These are phyloP conservation scores for Cydia strobilella DNA, from an alignment of 1,140 invertebrate genomes.

Conservation along the genomic window DNA sequence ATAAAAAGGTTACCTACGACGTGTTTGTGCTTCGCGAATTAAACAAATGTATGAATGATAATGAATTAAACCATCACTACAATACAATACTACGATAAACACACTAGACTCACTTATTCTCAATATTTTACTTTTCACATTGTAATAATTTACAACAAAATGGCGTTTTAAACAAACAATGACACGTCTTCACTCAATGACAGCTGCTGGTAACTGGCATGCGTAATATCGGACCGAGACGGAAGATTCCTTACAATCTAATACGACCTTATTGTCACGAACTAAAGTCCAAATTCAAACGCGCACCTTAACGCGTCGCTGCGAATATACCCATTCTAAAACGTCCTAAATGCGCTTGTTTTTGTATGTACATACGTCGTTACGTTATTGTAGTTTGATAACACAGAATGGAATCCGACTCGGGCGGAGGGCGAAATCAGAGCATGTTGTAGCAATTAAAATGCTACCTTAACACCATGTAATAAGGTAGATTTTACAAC, in stretches of 20 bases:
- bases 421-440: slow-evolving; percentile 1
- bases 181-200: not conserved
- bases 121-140: not conserved
- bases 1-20: not conserved
- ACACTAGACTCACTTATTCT: not conserved
- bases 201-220: not conserved
- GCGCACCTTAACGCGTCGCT: not conserved
- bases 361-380: not conserved
- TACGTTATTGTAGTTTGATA: not conserved
- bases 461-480: not conserved
- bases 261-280: not conserved
- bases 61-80: too few species aligned
- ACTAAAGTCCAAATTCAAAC: not conserved
- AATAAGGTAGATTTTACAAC: not conserved
- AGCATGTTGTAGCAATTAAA: not conserved
- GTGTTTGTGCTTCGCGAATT: not conserved
- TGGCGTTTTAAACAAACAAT: slow-evolving; percentile 7
- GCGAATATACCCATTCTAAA: not conserved
- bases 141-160: not conserved
- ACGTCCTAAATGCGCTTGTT: not conserved
- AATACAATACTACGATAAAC: not conserved
- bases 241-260: not conserved
- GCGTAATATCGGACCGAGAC: slow-evolving; percentile 15
- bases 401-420: slow-evolving; percentile 4
- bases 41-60: too few species aligned